phyloP scores from a whole-genome alignment of 2,797 vertebrate species.

The Diplodus puntazzo region DNA sequence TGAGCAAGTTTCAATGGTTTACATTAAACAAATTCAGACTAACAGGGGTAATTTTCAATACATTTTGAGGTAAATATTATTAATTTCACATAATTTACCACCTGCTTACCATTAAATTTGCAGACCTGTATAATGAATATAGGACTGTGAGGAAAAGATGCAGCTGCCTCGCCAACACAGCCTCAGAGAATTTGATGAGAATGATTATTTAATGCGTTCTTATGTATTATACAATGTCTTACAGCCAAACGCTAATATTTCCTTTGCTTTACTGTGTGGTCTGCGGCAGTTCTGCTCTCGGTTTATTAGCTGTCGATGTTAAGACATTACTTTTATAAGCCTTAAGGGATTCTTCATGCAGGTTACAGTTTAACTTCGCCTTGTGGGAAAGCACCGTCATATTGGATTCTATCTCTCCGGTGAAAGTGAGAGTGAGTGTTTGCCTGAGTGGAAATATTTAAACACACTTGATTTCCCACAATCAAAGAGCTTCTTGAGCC shows the following conservation, averaged over 20 bases:
- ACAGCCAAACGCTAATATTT: neutral
- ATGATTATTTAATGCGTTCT: neutral
- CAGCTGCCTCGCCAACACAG: too few relatives aligned
- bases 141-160: too few relatives aligned
- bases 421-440: constrained; percentile 4
- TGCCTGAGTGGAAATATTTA: constrained; percentile 44
- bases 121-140: too few relatives aligned
- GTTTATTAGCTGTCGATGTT: neutral
- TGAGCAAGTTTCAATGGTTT: too few relatives aligned
- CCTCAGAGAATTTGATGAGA: too few relatives aligned
- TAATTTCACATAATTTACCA: too few relatives aligned
- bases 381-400: constrained; percentile 25
- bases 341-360: neutral
- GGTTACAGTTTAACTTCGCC: constrained; percentile 6
- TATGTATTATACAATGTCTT: neutral
- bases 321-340: neutral
- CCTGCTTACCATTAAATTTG: too few relatives aligned
- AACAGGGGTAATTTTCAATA: too few relatives aligned
- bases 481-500: constrained; percentile 61
- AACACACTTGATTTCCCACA: constrained; percentile 63
- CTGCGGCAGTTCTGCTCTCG: neutral
- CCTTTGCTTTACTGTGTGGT: neutral
- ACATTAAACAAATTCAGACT: too few relatives aligned
- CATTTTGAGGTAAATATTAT: too few relatives aligned
- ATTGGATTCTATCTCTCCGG: constrained; percentile 16